Conservation (phyloP, 1,140 invertebrate genomes). For the Sitophilus oryzae region DNA sequence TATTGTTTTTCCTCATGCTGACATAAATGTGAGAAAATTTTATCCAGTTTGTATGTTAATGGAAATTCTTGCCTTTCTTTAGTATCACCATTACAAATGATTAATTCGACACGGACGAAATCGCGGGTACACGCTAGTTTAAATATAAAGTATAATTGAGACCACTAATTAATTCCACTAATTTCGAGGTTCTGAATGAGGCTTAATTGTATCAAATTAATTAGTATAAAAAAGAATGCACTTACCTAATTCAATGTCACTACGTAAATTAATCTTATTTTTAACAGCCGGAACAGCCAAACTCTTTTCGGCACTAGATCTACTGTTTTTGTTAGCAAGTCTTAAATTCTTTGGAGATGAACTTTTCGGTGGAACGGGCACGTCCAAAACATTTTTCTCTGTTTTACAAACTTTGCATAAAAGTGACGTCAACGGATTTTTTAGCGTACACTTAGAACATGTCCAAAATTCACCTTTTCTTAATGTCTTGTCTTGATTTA, state of each 20-base stretch:
- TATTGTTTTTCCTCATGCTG: too few relatives aligned
- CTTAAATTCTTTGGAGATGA: conserved; percentile 43
- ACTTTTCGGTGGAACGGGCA: conserved; percentile 38
- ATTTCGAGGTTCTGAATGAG: too few relatives aligned
- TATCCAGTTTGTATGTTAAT: too few relatives aligned
- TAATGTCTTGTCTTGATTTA: conserved; percentile 61
- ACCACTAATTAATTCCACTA: too few relatives aligned
- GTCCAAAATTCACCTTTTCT: conserved; percentile 73
- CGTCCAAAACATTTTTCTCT: conserved; percentile 28
- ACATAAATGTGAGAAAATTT: too few relatives aligned
- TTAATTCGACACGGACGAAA: too few relatives aligned
- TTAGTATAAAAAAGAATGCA: too few relatives aligned
- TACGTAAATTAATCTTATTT: conserved; percentile 26
- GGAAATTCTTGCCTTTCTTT: too few relatives aligned
- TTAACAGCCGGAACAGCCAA: conserved; percentile 3
- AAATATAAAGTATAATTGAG: too few relatives aligned
- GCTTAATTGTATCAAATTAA: too few relatives aligned
- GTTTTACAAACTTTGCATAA: conserved; percentile 72
- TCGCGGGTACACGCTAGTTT: too few relatives aligned
- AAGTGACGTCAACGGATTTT: conserved; percentile 66
- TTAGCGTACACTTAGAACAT: conserved; percentile 71
- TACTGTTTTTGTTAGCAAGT: conserved; percentile 7
- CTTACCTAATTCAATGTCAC: conserved; percentile 32
- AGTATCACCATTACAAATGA: too few relatives aligned
- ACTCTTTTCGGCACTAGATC: conserved; percentile 3